Evolutionary conservation across 2,797 vertebrate genomes (phyloP), one percentile per base, ranked within the genome.

Genomic region (Tenualosa thibaudeaui): DNA sequence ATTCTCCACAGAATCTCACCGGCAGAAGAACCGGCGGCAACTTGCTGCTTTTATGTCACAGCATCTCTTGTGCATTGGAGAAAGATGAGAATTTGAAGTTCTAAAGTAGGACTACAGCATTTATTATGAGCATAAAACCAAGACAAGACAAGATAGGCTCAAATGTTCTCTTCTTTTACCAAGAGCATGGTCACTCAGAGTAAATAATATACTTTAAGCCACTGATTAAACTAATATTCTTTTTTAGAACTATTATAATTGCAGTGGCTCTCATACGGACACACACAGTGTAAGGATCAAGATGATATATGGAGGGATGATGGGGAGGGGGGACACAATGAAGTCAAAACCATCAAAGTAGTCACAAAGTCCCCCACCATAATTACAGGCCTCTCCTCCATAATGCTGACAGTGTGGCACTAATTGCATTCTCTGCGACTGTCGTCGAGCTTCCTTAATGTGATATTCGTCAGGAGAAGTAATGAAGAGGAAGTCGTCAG

Each of bases 351-450:
- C 86, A 90, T 91, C 88, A 84, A 81, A 89, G 87, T 88, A 71
- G 71, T 92, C 91, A 90, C 90, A 91, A 91, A 92, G 90, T 91
- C 92, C 90, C 89, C 91, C 86, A 89, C 86, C 58, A 81, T 94
- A 94, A 95, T 96, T 94, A 94, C 90, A 89, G 85, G 87, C 88
- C 91, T 92, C 88, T 22, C 89, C 90, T 94, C 90, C 91, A 87
- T 92, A 90, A 91, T 91, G 86, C 89, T 90, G 90, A 92, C 91
- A 93, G 92, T 24, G 65, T 85, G 91, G 86, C 88, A 90, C 91
- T 94, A 92, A 95, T 95, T 92, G 91, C 92, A 90, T 91, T 92
- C 89, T 86, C 88, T 90, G 90, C 93, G 91, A 94, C 92, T 92
- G 92, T 87, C 37, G 89, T 93, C 92, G 93, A 58, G 83, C 88